These are phyloP conservation scores for Eleutherodactylus coqui DNA, from an alignment of 2,797 vertebrate genomes.

Conservation along the genomic window DNA sequence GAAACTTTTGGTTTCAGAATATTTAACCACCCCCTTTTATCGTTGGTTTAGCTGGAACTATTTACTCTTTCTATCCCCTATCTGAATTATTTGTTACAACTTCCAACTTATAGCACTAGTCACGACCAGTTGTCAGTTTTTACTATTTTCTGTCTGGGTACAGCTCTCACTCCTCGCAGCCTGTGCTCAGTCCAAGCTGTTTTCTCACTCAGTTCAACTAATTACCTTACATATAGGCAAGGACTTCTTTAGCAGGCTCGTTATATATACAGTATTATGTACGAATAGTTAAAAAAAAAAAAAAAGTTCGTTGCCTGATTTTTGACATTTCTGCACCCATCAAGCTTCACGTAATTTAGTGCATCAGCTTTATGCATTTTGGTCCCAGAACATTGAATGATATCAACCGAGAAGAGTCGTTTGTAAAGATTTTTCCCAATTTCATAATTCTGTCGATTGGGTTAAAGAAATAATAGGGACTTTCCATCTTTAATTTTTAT, in stretches of 20 bases:
- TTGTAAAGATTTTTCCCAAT: background rate
- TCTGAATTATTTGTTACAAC: background rate
- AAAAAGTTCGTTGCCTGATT: too few species aligned
- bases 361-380: background rate
- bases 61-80: background rate
- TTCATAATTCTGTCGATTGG: background rate
- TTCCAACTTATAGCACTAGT: background rate
- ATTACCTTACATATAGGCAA: background rate
- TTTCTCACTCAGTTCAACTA: background rate
- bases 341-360: background rate
- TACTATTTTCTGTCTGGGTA: background rate
- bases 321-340: background rate
- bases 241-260: background rate
- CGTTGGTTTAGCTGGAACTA: background rate
- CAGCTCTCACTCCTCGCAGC: background rate
- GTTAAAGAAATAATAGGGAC: conserved; percentile 63
- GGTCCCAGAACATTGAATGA: background rate
- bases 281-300: background rate
- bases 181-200: background rate
- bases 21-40: too few species aligned
- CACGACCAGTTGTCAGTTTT: background rate
- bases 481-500: conserved; percentile 72
- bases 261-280: background rate
- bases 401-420: background rate
- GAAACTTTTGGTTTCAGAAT: background rate